Conservation (phyloP, 2,797 vertebrate genomes). For the Tragopan temminckii region DNA sequence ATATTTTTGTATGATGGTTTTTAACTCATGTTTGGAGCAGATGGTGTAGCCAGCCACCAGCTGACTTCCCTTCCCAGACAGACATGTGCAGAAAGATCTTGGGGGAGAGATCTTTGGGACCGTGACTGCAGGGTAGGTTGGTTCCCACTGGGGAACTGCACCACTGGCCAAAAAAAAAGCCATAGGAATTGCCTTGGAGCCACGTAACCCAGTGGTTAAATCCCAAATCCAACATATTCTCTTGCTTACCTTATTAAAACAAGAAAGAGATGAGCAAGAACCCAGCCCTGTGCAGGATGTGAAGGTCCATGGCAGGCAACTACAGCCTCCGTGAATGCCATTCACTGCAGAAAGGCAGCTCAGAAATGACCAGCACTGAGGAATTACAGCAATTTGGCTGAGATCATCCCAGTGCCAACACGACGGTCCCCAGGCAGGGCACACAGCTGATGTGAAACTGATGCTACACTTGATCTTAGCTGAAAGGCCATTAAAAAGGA, state of each 20-base stretch:
- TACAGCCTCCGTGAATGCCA: accelerated
- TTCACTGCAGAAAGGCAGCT: neutral
- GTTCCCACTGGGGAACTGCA: neutral
- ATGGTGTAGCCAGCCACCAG: neutral
- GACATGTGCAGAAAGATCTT: neutral
- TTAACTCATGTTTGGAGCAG: accelerated
- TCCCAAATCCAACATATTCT: neutral
- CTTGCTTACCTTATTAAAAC: neutral
- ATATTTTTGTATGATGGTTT: neutral
- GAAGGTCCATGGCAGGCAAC: accelerated
- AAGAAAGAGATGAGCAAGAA: neutral
- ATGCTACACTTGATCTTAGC: constrained; percentile 49
- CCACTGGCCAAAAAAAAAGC: neutral
- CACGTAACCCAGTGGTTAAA: neutral
- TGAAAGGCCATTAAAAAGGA: constrained; percentile 63
- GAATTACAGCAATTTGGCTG: neutral
- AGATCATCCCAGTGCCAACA: neutral
- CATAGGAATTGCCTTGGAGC: neutral
- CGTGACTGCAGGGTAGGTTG: accelerated
- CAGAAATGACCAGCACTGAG: neutral
- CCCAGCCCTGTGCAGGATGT: neutral
- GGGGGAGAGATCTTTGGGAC: neutral
- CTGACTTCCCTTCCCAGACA: neutral
- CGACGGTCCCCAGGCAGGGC: accelerated
- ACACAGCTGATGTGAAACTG: constrained; percentile 9